Evolutionary conservation across 2,888 invertebrate genomes (phyloP).

Genomic region (Agrotis exclamationis): DNA sequence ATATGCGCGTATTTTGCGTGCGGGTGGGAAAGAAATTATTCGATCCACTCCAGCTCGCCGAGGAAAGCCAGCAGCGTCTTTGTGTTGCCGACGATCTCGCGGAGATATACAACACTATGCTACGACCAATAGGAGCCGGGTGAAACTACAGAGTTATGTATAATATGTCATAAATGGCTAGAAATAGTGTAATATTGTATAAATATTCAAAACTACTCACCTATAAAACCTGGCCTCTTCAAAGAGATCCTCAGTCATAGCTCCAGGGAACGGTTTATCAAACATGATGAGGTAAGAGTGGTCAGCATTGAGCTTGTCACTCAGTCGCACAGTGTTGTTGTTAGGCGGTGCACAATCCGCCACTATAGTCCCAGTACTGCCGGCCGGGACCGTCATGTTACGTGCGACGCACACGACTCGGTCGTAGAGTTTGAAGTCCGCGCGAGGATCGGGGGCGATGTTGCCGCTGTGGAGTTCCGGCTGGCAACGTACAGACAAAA

Average conservation of each 20-base stretch:
- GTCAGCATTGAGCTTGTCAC: constrained; percentile 89
- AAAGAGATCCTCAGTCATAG: constrained; percentile 81
- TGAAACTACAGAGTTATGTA: too few relatives aligned
- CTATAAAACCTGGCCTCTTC: constrained; percentile 81
- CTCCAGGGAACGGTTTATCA: constrained; percentile 94
- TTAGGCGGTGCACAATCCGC: constrained; percentile 88
- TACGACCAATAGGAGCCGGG: too few relatives aligned
- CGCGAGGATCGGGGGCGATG: constrained; percentile 93
- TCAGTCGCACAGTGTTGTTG: constrained; percentile 86
- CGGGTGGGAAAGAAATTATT: too few relatives aligned
- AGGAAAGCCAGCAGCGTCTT: too few relatives aligned
- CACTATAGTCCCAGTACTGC: constrained; percentile 96
- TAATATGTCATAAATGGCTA: too few relatives aligned
- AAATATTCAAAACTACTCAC: constrained; percentile 48
- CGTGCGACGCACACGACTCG: constrained; percentile 95
- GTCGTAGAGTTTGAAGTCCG: constrained; percentile 94
- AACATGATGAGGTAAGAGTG: constrained; percentile 95
- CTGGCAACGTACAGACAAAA: constrained; percentile 64
- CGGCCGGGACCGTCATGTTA: constrained; percentile 95
- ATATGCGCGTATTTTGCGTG: too few relatives aligned
- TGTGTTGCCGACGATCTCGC: too few relatives aligned
- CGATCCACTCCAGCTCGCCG: too few relatives aligned
- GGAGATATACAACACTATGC: too few relatives aligned
- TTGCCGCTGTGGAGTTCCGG: constrained; percentile 89
- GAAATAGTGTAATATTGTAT: too few relatives aligned